These are phyloP conservation scores for Lipotes vexillifer DNA, from an alignment of 2,113 vertebrate species.

Conservation along the genomic window DNA sequence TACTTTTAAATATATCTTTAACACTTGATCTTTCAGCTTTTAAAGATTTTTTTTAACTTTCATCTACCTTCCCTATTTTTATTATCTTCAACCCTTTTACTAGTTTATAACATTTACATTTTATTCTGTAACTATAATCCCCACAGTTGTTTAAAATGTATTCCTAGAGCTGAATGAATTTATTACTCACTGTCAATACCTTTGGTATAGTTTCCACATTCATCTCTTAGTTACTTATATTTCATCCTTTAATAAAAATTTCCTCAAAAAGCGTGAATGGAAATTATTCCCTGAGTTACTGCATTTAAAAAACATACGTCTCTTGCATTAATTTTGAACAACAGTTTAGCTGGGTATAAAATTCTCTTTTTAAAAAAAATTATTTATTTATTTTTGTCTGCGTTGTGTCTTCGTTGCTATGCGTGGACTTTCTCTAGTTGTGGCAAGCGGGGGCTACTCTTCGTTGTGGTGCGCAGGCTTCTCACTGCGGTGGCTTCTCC, in stretches of 20 bases:
- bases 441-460: too few species aligned
- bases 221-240: not conserved
- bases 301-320: not conserved
- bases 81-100: not conserved
- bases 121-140: not conserved
- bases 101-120: not conserved
- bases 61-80: not conserved
- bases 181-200: not conserved
- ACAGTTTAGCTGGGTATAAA: conserved; percentile 53
- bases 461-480: too few species aligned
- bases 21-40: not conserved
- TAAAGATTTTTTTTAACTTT: not conserved
- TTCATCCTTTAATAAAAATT: not conserved
- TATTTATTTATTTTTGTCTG: too few species aligned
- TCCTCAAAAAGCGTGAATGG: not conserved
- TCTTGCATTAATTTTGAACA: conserved; percentile 14
- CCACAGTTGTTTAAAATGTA: not conserved
- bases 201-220: not conserved
- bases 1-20: not conserved
- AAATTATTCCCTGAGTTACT: not conserved
- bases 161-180: not conserved
- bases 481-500: too few species aligned
- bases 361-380: not conserved
- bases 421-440: too few species aligned
- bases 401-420: too few species aligned